A percentile compares a stretch with the other conserved stretches of the same genome.
Conservation (phyloP, 2,797 vertebrate genomes). For the Nannoperca australis region DNA sequence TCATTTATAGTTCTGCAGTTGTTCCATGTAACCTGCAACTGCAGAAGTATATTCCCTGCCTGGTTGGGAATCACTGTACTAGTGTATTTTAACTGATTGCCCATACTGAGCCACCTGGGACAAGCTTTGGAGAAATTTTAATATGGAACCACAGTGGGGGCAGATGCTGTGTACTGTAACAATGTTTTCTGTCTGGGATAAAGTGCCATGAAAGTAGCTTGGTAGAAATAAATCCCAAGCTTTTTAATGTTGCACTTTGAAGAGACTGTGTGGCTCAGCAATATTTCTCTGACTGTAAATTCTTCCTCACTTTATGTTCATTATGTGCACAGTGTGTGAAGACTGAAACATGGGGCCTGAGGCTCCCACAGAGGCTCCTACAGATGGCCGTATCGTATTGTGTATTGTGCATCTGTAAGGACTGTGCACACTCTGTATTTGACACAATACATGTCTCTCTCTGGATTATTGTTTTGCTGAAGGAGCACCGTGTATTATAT, state of each 20-base stretch:
- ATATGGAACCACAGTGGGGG: background rate
- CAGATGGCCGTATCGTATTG: conserved; percentile 56
- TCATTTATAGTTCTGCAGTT: no score
- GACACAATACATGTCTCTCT: conserved; percentile 64
- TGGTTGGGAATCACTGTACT: conserved; percentile 48
- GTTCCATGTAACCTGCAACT: background rate
- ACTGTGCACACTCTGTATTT: conserved; percentile 68
- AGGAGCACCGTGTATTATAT: conserved; percentile 84
- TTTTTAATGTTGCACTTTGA: conserved; percentile 81
- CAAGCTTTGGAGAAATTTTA: conserved; percentile 28
- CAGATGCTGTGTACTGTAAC: conserved; percentile 33
- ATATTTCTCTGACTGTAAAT: conserved; percentile 72
- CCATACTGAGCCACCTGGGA: conserved; percentile 43
- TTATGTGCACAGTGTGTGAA: conserved; percentile 59
- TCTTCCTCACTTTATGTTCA: conserved; percentile 69
- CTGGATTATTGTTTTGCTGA: conserved; percentile 68
- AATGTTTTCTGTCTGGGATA: conserved; percentile 51
- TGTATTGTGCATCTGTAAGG: conserved; percentile 69
- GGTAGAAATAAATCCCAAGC: conserved; percentile 47
- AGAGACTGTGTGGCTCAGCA: conserved; percentile 73
- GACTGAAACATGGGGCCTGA: conserved; percentile 9
- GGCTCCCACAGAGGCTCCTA: conserved; percentile 23
- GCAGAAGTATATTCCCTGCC: background rate
- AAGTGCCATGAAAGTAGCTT: conserved; percentile 69
- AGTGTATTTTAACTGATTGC: conserved; percentile 48